Base-by-base conservation (phyloP, 2,113 vertebrate species). In the Neotoma lepida region DNA sequence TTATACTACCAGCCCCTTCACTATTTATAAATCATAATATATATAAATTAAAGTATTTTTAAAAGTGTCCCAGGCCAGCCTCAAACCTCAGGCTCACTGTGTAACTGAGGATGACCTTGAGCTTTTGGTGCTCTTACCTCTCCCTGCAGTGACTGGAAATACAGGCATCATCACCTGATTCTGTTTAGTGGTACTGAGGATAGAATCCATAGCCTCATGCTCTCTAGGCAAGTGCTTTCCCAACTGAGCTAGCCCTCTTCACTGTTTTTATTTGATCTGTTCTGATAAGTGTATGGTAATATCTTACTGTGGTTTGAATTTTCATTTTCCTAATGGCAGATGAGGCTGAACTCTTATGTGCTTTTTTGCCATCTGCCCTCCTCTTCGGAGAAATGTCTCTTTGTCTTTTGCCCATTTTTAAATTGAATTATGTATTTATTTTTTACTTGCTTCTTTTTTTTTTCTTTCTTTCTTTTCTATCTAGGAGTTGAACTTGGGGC, bases 301-400 rank as follows among this genome's bases (percentile, higher is more conserved):
- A 68, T 4, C 70, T 68, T 17, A 51, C 49, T 93, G 78, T 87
- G 33, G 66, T 80, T 95, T 92, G 54, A 84, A 22, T 90, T 89
- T 93, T 22, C 9, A 6, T 70, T 95, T 95, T 56, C 33, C 18
- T 89, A 77, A 41, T 54, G 33, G 87, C 70, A 88, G 39, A 41
- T 89, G 68, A 44, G 46, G n/a, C 41, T 89, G 51, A 77, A 58
- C 58, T 95, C 44, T 91, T 68, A 71, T 63, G 80, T 94, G 58
- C 64, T 82, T 76, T 22, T 80, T 93, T 91, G 64, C 17, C 15
- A 9, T 76, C 20, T 86, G 49, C 85, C 20, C 20, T 66, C 56
- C 80, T 82, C 46, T 94, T 96, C 14, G 84, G 39, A 56, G 63
- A 86, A 91, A 80, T 95, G 24, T 89, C 66, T 91, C 10, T 63